Evolutionary conservation across 2,888 invertebrate species (phyloP).

Genomic region (Yponomeuta sedellus): DNA sequence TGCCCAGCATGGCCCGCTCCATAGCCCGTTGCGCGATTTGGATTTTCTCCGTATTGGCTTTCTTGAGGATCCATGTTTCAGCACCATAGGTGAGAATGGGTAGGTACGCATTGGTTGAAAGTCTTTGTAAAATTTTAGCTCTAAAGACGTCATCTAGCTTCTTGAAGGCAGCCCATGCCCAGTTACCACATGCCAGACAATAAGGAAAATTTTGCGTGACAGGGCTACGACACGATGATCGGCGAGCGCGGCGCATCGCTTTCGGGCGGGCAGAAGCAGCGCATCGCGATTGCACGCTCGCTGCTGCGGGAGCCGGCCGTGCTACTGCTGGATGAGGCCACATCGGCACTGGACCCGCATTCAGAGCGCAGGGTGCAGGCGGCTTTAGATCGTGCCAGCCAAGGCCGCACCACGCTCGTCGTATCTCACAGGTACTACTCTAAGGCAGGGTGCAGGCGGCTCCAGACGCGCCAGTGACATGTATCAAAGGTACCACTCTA

Average conservation of each 20-base stretch:
- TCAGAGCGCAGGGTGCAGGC: constrained; percentile 88
- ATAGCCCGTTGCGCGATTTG: no score
- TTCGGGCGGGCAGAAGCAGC: constrained; percentile 89
- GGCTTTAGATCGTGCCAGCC: constrained; percentile 83
- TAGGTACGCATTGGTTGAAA: no score
- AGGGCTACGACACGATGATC: constrained; percentile 86
- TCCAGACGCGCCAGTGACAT: no score
- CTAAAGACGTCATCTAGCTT: no score
- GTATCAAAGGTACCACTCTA: background rate
- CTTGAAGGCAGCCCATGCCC: no score
- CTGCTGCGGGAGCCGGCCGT: constrained; percentile 85
- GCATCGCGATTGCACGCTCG: constrained; percentile 90
- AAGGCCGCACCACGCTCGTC: constrained; percentile 84
- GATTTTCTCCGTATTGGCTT: no score
- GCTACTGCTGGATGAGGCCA: constrained; percentile 86
- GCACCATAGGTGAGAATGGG: no score
- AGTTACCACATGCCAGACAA: no score
- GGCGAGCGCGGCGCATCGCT: constrained; percentile 88
- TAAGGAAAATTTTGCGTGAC: constrained; percentile 18
- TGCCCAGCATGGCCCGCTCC: no score
- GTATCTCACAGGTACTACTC: constrained; percentile 79
- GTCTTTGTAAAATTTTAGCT: no score
- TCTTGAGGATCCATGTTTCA: no score
- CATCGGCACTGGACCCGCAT: constrained; percentile 88
- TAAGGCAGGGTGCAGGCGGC: no score